Evolutionary conservation across 37 sponge, comb jelly and placozoan genomes (phyloP).

Genomic region (Cliona cf. orientalis): DNA sequence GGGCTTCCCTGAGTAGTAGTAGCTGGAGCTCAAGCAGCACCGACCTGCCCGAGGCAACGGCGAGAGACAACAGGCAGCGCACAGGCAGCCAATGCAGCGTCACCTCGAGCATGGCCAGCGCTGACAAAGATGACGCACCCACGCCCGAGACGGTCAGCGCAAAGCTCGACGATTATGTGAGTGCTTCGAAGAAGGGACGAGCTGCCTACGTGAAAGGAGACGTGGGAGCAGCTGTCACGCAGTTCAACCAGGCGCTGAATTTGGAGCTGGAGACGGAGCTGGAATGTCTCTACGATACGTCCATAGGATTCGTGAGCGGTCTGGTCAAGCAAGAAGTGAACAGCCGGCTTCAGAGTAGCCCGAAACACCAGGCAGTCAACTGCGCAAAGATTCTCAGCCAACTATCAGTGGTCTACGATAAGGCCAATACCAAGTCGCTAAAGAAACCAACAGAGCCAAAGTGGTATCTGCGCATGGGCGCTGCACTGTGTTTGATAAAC

Average conservation of each 20-base stretch:
- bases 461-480: conserved; percentile 72
- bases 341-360: not conserved
- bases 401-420: conserved; percentile 20
- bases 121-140: not conserved
- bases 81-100: too few species aligned
- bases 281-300: conserved; percentile 54
- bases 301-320: conserved; percentile 50
- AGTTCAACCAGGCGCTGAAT: conserved; percentile 63
- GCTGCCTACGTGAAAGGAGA: conserved; percentile 45
- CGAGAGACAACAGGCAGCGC: too few species aligned
- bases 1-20: too few species aligned
- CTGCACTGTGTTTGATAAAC: conserved; percentile 67
- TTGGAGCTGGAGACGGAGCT: conserved; percentile 64
- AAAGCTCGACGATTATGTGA: conserved; percentile 55
- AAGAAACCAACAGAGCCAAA: conserved; percentile 33
- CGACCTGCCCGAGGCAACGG: too few species aligned
- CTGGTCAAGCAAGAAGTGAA: conserved; percentile 45
- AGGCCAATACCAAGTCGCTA: conserved; percentile 19
- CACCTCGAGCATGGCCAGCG: too few species aligned
- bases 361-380: not conserved
- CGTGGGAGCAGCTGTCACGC: conserved; percentile 32
- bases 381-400: conserved; percentile 32
- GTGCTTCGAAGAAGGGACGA: conserved; percentile 42
- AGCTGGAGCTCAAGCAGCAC: too few species aligned
- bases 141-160: conserved; percentile 27